Conservation (phyloP, 2,888 invertebrate species). For the Standfussiana lucernea region DNA sequence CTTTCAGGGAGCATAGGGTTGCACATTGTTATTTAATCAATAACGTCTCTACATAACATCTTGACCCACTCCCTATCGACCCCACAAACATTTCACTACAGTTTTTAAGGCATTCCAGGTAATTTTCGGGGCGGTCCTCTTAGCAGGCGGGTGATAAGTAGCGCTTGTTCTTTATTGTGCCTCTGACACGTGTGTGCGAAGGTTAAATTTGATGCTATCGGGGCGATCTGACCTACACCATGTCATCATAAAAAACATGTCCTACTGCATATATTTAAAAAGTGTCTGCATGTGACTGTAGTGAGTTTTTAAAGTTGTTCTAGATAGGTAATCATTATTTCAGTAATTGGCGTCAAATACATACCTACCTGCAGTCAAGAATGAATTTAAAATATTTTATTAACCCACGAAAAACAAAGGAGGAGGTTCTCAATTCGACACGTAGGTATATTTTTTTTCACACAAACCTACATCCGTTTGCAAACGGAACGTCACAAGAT, state of each 20-base stretch:
- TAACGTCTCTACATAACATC: background rate
- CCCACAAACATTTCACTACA: conserved; percentile 15
- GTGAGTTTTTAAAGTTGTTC: background rate
- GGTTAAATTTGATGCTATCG: conserved; percentile 18
- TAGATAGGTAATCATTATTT: background rate
- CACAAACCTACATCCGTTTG: too few relatives aligned
- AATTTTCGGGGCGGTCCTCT: conserved; percentile 67
- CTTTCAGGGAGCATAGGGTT: background rate
- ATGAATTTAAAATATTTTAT: background rate
- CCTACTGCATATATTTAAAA: background rate
- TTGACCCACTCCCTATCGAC: conserved; percentile 38
- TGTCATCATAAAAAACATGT: conserved; percentile 11
- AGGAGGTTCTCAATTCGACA: too few relatives aligned
- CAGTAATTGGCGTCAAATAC: background rate
- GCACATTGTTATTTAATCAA: background rate
- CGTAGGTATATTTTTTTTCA: background rate
- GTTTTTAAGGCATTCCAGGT: conserved; percentile 56
- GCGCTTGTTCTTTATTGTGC: conserved; percentile 63
- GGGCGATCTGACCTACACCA: conserved; percentile 12
- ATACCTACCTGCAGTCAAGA: background rate
- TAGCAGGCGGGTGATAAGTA: conserved; percentile 71
- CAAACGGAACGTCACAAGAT: too few relatives aligned
- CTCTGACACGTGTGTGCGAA: conserved; percentile 55
- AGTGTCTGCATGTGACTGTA: background rate
- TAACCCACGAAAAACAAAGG: too few relatives aligned